Base-by-base conservation (phyloP, 2,888 invertebrate genomes). In the Lasioglossum lativentre region DNA sequence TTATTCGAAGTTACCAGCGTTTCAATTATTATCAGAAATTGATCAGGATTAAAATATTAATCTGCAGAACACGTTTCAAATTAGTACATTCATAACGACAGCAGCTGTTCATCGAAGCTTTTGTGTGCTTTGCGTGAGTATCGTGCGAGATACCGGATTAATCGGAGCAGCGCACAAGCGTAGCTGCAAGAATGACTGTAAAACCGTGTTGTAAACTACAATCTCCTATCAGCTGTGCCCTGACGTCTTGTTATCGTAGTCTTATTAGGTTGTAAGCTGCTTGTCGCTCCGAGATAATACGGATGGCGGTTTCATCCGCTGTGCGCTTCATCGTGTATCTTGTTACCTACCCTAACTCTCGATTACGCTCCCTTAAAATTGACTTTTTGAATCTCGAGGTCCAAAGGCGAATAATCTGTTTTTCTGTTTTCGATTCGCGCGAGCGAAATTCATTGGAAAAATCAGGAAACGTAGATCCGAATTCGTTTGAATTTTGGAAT, bases 271-370 rank as follows among this genome's bases (percentile, higher is more conserved):
- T 82, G 80, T 76, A 88, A 86, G 86, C 86, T 82, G 82, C 82
- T 86, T 88, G 89, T 91, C 89, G 74, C 75, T 85, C 80, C 83
- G 86, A 83, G 90, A 87, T 86, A 86, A 90, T 91, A 90, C 90
- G 82, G 89, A 87, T 79, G 86, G 83, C 80, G 63, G 80, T 80
- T 82, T 86, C 85, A 27, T 45, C 38, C 72, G 34, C 12, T 6
- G 23, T 34, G n/a, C n/a, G 66, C 59, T 56, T n/a, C 68, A 47
- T 16, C 0, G 56, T 73, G 75, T 27, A 30, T 52, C 75, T 71
- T 79, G 71, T 75, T 84, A 66, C 75, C 63, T 23, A 34, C 3
- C 34, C 66, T 38, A 38, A 42, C 42, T n/a, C n/a, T n/a, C n/a
- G n/a, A n/a, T 71, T 30, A 6, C 27, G 12, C 63, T 6, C 16